Base-by-base conservation (phyloP, 2,888 invertebrate genomes). In the Coelinius sp. region DNA sequence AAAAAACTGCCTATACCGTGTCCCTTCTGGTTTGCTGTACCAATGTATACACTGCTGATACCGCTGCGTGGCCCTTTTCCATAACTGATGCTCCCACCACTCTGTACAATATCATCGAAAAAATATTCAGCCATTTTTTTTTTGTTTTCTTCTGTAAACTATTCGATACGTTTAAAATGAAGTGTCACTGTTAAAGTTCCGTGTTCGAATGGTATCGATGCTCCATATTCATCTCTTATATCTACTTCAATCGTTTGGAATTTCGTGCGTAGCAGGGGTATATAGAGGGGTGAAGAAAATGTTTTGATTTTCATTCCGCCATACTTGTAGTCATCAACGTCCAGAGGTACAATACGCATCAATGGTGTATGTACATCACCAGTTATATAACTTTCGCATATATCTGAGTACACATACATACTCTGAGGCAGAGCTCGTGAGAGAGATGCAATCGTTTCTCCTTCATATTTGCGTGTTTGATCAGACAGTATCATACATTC, bases 121-220 rank as follows among this genome's bases (percentile, higher is more conserved):
- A 31, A 31, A 31, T 31, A 31, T 31, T 7, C n/a, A n/a, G 31
- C 5, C 7, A 31, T 31, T 31, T 7, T 5, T 31, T 3, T 5
- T 31, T 7, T 7, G 31, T 31, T 7, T 3, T 31, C n/a, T n/a
- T n/a, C n/a, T n/a, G n/a, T n/a, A n/a, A n/a, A n/a, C n/a, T 31
- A 31, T 31, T 31, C 31, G 31, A 7, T 31, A 31, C 31, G 31
- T 31, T 31, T 31, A 7, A 31, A 31, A 31, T 31, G 31, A 31
- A 31, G 31, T 31, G 31, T 31, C 31, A 31, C 31, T 3, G 53
- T 63, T 63, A 65, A 20, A 53, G 68, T 70, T 14, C 52, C 75
- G 63, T 68, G 52, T 8, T 70, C 67, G 41, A 76, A 76, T 75
- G 72, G 59, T 31, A 75, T 38, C 0, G 68, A 35, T 8, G 65